Base-by-base conservation (phyloP, 2,888 invertebrate species). In the Apantesis nais region DNA sequence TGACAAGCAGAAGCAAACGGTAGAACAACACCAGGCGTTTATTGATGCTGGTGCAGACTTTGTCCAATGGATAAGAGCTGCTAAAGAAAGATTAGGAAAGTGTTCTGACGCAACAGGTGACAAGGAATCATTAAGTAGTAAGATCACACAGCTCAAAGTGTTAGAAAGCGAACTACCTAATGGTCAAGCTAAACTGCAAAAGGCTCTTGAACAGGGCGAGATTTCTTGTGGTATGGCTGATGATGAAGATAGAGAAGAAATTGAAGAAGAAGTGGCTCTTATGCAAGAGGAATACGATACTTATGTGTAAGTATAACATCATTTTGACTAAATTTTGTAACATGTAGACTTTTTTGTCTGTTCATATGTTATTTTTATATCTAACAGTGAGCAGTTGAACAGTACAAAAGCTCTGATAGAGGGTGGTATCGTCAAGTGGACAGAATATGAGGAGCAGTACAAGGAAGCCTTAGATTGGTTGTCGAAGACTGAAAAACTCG, bases 61-160 rank as follows among this genome's bases (percentile, higher is more conserved):
- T 88, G 97, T 98, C 80, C 97, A 98, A 85, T 99, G 99, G 99
- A 96, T 99, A 71, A 96, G 98, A 78, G 96, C 97, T 74, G 98
- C 98, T n/a, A 98, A 98, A 85, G 99, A 99, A 90, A 96, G 97
- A 71, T 94, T 99, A 70, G 97, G 98, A 75, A 98, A 99, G 88
- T 99, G 99, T 87, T 98, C 98, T 0, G 98, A 98, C 89, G 98
- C 98, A 5, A 98, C 98, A 0, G 98, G 98, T 5, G 98, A 99
- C 83, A 98, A 98, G 82, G 98, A 99, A 90, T 97, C 97, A 19
- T 92, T 99, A 70, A 97, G 97, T 44, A 97, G 97, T 83, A 98
- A 98, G 92, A 97, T 98, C 67, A 97, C 97, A 16, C 98, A 98
- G 86, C 92, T 98, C 25, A 98, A 97, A 91, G 97, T 98, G 0